phyloP scores from a whole-genome alignment of 2,888 invertebrate genomes.

The Drosophila kuntzei region DNA sequence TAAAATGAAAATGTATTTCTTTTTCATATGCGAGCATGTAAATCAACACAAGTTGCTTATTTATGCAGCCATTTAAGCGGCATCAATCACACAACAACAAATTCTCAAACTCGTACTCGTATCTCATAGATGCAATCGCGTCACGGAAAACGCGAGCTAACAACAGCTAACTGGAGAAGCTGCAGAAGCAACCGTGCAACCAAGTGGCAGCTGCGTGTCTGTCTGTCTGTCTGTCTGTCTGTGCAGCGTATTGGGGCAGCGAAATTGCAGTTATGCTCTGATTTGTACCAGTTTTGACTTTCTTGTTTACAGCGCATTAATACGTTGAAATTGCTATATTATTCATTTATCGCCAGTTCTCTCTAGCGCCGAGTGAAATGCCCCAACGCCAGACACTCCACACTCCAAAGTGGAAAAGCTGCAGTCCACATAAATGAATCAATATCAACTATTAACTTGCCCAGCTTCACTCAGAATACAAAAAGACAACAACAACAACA shows the following conservation, averaged over 20 bases:
- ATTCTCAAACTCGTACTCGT: slow-evolving; percentile 9
- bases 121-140: slow-evolving; percentile 60
- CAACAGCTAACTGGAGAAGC: slow-evolving; percentile 28
- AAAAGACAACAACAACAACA: neutral
- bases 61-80: slow-evolving; percentile 64
- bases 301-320: slow-evolving; percentile 84
- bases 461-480: slow-evolving; percentile 12
- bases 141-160: slow-evolving; percentile 56
- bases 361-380: slow-evolving; percentile 58
- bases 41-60: slow-evolving; percentile 53
- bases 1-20: slow-evolving; percentile 42
- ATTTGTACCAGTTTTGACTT: slow-evolving; percentile 86
- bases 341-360: slow-evolving; percentile 78
- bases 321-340: slow-evolving; percentile 80
- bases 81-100: slow-evolving; percentile 65
- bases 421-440: slow-evolving; percentile 27
- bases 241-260: slow-evolving; percentile 70
- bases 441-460: slow-evolving; percentile 2
- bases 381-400: slow-evolving; percentile 22
- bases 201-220: slow-evolving; percentile 48
- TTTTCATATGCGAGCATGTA: slow-evolving; percentile 39
- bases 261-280: slow-evolving; percentile 86
- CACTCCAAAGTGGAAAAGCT: slow-evolving; percentile 37
- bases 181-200: slow-evolving; percentile 9
- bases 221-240: slow-evolving; percentile 46